These are phyloP conservation scores for Sinopyrophorus schimmeli DNA, from an alignment of 2,888 invertebrate species.

Conservation along the genomic window DNA sequence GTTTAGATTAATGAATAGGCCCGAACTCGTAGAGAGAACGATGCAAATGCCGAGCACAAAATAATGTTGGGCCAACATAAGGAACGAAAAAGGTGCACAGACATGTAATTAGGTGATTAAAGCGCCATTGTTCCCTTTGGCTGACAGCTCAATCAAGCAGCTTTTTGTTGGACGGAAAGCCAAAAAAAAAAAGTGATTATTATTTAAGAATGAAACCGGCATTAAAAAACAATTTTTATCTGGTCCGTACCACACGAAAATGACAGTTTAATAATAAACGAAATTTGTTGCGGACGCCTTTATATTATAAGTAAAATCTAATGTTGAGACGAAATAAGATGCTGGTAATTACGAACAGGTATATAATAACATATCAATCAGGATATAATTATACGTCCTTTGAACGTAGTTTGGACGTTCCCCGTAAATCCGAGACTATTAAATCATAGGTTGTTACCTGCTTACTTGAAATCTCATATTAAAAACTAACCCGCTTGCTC, in stretches of 20 bases:
- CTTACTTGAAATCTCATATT: slow-evolving; percentile 24
- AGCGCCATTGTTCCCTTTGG: slow-evolving; percentile 53
- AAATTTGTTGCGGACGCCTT: slow-evolving; percentile 23
- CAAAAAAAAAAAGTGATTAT: slow-evolving; percentile 49
- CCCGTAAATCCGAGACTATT: slow-evolving; percentile 34
- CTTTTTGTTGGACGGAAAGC: slow-evolving; percentile 49
- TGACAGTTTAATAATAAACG: slow-evolving; percentile 31
- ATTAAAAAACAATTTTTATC: slow-evolving; percentile 55
- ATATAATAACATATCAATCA: slow-evolving; percentile 55
- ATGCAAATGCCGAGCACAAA: slow-evolving; percentile 35
- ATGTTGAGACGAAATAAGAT: slow-evolving; percentile 40
- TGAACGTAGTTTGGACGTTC: slow-evolving; percentile 36
- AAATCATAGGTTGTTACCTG: slow-evolving; percentile 35
- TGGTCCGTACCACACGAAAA: slow-evolving; percentile 40
- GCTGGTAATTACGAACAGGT: slow-evolving; percentile 50
- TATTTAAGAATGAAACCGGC: slow-evolving; percentile 51
- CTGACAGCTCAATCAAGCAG: slow-evolving; percentile 56
- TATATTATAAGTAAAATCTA: slow-evolving; percentile 33
- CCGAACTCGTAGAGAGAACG: slow-evolving; percentile 21
- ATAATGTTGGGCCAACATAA: slow-evolving; percentile 47
- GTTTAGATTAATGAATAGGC: slow-evolving; percentile 20
- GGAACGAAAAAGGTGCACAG: slow-evolving; percentile 51
- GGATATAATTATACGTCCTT: slow-evolving; percentile 49
- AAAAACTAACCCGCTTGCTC: slow-evolving; percentile 15
- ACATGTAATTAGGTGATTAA: slow-evolving; percentile 56